A percentile compares a stretch with the other conserved stretches of the same genome.
These are phyloP conservation scores for Palythoa heliodiscus DNA, from an alignment of 92 coral and sea anemone genomes.

Conservation along the genomic window DNA sequence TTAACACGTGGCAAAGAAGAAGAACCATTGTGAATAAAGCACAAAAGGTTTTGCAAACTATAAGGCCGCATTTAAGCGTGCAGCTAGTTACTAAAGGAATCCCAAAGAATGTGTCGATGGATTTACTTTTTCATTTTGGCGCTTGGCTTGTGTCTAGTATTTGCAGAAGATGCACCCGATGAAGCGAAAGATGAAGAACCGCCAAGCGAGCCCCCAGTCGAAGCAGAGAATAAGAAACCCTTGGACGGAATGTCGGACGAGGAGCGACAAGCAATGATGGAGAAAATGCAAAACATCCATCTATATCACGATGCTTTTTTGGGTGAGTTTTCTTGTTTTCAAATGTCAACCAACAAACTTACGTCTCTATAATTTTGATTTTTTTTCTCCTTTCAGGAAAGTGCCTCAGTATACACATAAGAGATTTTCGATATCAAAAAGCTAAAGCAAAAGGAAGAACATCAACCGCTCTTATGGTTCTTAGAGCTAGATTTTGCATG, in stretches of 20 bases:
- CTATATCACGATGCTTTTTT: conserved; percentile 84
- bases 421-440: too few relatives aligned
- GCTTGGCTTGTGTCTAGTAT: conserved; percentile 19
- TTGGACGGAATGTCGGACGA: conserved; percentile 33
- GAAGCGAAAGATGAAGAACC: conserved; percentile 24
- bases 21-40: background rate
- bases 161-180: conserved; percentile 20
- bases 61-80: background rate
- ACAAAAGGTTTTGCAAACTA: conserved; percentile 11
- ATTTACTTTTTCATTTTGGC: background rate
- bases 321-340: conserved; percentile 49
- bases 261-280: conserved; percentile 39
- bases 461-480: too few relatives aligned
- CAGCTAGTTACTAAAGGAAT: background rate
- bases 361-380: background rate
- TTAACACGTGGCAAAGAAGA: conserved; percentile 29
- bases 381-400: too few relatives aligned
- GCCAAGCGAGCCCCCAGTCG: conserved; percentile 10
- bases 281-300: conserved; percentile 46
- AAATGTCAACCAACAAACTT: background rate
- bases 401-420: too few relatives aligned
- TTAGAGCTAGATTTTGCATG: too few relatives aligned
- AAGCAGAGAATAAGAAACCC: conserved; percentile 1
- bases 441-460: too few relatives aligned
- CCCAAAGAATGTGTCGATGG: conserved; percentile 26